Percentiles rank a stretch among this genome's conserved stretches.
These are phyloP conservation scores for Synanceia verrucosa DNA, from an alignment of 2,797 vertebrate genomes.

Conservation along the genomic window DNA sequence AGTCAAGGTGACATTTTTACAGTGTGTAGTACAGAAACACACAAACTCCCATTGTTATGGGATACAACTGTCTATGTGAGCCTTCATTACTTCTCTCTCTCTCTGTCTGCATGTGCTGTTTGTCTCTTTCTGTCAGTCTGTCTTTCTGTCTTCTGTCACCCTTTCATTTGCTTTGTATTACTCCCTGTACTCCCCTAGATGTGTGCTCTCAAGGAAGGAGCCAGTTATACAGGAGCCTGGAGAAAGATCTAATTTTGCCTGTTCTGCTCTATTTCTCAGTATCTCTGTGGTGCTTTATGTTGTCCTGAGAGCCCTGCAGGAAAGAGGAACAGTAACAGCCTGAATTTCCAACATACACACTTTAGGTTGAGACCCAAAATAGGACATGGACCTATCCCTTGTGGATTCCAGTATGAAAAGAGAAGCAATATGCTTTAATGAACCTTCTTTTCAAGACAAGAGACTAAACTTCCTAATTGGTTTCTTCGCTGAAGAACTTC, in stretches of 20 bases:
- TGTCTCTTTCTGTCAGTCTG: not conserved
- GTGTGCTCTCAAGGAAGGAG: slow-evolving; percentile 48
- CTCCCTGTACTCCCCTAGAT: slow-evolving; percentile 12
- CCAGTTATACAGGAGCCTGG: slow-evolving; percentile 37
- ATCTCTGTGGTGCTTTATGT: slow-evolving; percentile 57
- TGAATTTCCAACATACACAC: slow-evolving; percentile 29
- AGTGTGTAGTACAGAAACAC: not conserved
- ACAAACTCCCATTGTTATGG: not conserved
- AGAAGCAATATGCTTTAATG: slow-evolving; percentile 46
- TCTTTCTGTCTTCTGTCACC: slow-evolving; percentile 4
- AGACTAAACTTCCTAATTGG: slow-evolving; percentile 52
- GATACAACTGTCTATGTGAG: not conserved
- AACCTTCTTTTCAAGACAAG: slow-evolving; percentile 49
- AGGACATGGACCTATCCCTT: slow-evolving; percentile 47
- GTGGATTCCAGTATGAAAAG: slow-evolving; percentile 39
- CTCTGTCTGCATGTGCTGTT: slow-evolving; percentile 7
- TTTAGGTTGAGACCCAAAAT: slow-evolving; percentile 53
- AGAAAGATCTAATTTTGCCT: slow-evolving; percentile 66
- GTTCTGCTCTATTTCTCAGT: slow-evolving; percentile 76
- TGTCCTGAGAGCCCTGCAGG: slow-evolving; percentile 53
- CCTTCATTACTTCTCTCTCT: not conserved
- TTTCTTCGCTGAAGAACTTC: slow-evolving; percentile 22
- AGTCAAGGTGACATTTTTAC: slow-evolving; percentile 13
- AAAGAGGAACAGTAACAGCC: slow-evolving; percentile 31
- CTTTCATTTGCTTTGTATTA: slow-evolving; percentile 38